Percentiles rank a stretch among this genome's conserved stretches.
Conservation (phyloP, 2,113 vertebrate genomes). For the Callopanchax toddi region DNA sequence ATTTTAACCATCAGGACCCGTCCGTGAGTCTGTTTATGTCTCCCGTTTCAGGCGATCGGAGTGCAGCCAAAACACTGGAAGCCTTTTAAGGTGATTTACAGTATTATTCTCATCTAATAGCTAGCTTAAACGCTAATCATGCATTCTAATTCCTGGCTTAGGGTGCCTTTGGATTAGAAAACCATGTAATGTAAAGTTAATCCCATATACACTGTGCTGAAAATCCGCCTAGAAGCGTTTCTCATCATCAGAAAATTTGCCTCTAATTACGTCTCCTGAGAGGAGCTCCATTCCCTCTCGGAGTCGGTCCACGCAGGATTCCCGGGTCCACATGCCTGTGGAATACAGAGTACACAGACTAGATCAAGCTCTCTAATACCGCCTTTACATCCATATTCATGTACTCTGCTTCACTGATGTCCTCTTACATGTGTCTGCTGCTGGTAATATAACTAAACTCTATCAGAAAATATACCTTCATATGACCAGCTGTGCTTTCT, state of each 20-base stretch:
- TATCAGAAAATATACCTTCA: constrained; percentile 12
- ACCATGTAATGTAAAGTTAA: constrained; percentile 71
- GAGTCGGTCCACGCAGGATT: constrained; percentile 23
- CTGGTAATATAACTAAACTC: constrained; percentile 26
- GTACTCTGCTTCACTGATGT: constrained; percentile 19
- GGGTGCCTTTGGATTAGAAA: constrained; percentile 65
- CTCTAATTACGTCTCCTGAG: constrained; percentile 69
- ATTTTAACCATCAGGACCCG: constrained; percentile 14
- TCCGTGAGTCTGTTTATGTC: constrained; percentile 30
- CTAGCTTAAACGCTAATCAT: constrained; percentile 64
- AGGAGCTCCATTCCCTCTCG: constrained; percentile 46
- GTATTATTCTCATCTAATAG: constrained; percentile 66
- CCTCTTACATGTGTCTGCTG: constrained; percentile 19
- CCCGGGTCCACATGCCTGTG: constrained; percentile 19
- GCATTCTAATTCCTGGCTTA: constrained; percentile 69
- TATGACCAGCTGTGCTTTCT: constrained; percentile 20
- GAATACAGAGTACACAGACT: constrained; percentile 39
- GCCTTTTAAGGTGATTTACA: constrained; percentile 63
- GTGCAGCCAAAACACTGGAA: constrained; percentile 47
- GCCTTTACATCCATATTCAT: constrained; percentile 5
- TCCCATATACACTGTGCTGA: constrained; percentile 54
- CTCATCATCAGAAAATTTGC: constrained; percentile 61
- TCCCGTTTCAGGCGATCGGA: constrained; percentile 22
- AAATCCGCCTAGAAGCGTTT: constrained; percentile 55
- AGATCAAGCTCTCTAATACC: constrained; percentile 35